Evolutionary conservation across 2,113 vertebrate genomes (phyloP), one percentile per base, ranked within the genome.

Genomic region (Campylomormyrus tamandua): DNA sequence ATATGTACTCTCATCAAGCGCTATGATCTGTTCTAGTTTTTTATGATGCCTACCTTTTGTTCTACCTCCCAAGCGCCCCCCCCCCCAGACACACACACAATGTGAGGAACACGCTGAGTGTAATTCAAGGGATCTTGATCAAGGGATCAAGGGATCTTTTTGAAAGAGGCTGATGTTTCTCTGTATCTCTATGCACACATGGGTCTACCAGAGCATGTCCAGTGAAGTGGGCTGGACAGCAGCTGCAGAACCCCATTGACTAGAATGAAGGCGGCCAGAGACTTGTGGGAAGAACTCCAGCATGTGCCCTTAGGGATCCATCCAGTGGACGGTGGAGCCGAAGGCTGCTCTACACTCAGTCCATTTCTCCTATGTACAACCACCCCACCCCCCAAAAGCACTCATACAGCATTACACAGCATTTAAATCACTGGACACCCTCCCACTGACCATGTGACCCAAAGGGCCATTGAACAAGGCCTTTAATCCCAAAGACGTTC

Each of bases 241-340:
- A 92, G 80, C 94, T 98, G 49, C 95, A 97, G 93, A 91, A 90
- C 21, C 94, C 97, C 93, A 97, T 98, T 0, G 95, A 97, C 2
- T 93, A 93, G 89, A 98, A 96, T 94, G 97, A 93, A 97, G 93
- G 77, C 98, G 98, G 98, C 94, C 99, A n/a, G 94, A 98, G 83
- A 94, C 92, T 31, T 95, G 96, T 92, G 96, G 91, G 93, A 97
- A 95, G 87, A 96, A 98, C 92, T 92, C 93, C 85, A 96, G 92
- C 92, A 90, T 92, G 98, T 99, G 99, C 99, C 97, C 97, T 99
- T 97, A 90, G 4, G 9, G 5, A 53, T 1, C 53, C 19, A 19
- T 4, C 52, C 52, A 17, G 21, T 42, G n/a, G 3, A 27, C 3
- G 1, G 66, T 35, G 70, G 31, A 77, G 31, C 70, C 13, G 15